Evolutionary conservation across 2,888 invertebrate genomes (phyloP).

Genomic region (Esperia sulphurella): DNA sequence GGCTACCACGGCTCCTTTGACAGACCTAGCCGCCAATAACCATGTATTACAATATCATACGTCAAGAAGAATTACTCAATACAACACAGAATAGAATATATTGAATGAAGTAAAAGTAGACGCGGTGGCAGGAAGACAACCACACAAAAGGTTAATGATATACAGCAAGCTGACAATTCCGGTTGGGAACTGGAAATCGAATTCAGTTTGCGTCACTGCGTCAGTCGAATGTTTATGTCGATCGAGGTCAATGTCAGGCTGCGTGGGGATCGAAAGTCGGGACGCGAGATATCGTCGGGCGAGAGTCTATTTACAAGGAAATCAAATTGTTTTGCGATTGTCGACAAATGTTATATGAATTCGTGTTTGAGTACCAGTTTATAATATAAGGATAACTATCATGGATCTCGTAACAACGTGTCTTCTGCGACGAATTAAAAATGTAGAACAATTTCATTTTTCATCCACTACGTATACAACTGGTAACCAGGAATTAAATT

Average conservation of each 20-base stretch:
- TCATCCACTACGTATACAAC: too few relatives aligned
- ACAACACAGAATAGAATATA: background rate
- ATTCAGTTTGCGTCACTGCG: slow-evolving; percentile 3
- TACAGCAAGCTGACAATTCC: slow-evolving; percentile 20
- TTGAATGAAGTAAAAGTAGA: background rate
- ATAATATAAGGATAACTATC: too few relatives aligned
- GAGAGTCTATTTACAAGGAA: background rate
- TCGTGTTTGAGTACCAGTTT: too few relatives aligned
- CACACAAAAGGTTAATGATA: slow-evolving; percentile 36
- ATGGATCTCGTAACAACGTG: too few relatives aligned
- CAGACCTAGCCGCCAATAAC: too few relatives aligned
- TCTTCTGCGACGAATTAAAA: too few relatives aligned
- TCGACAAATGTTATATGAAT: background rate
- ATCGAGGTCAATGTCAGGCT: slow-evolving; percentile 46
- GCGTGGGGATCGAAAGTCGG: background rate
- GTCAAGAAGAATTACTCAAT: too few relatives aligned
- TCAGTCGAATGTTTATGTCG: slow-evolving; percentile 15
- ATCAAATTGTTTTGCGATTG: background rate
- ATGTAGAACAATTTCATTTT: too few relatives aligned
- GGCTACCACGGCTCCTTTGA: too few relatives aligned
- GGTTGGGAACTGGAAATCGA: slow-evolving; percentile 17
- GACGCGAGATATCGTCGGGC: background rate
- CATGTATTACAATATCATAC: too few relatives aligned
- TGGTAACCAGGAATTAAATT: too few relatives aligned
- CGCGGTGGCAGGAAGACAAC: slow-evolving; percentile 15